phyloP scores from a whole-genome alignment of 2,113 vertebrate species.

The Sander vitreus region DNA sequence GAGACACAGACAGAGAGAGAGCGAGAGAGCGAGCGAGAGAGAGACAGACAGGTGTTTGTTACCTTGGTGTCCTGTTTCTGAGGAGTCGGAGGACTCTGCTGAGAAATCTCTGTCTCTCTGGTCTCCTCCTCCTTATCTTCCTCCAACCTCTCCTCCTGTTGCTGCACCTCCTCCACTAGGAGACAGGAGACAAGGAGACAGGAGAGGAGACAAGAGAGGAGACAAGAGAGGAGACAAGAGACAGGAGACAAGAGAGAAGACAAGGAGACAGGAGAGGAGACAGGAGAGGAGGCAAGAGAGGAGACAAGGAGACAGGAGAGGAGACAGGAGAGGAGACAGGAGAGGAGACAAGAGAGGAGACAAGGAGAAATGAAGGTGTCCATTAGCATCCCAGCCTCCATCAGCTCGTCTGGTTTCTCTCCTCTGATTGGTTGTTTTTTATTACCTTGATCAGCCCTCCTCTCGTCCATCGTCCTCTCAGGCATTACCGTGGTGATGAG shows the following conservation, averaged over 20 bases:
- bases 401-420: neutral
- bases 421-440: constrained; percentile 3
- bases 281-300: too few species aligned
- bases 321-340: too few species aligned
- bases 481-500: constrained; percentile 94
- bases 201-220: neutral
- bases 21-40: neutral
- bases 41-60: neutral
- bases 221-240: too few species aligned
- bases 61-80: constrained; percentile 72
- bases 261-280: too few species aligned
- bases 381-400: too few species aligned
- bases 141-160: constrained; percentile 17
- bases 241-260: too few species aligned
- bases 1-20: neutral
- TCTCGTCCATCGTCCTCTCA: constrained; percentile 91
- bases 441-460: constrained; percentile 75
- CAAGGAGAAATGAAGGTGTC: neutral
- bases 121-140: constrained; percentile 77
- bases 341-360: neutral
- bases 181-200: neutral
- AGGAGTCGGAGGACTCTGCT: constrained; percentile 67
- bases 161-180: constrained; percentile 29
- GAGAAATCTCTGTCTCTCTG: constrained; percentile 73
- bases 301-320: too few species aligned